Conservation (phyloP, 2,888 invertebrate genomes). For the Diadegma fenestrale region DNA sequence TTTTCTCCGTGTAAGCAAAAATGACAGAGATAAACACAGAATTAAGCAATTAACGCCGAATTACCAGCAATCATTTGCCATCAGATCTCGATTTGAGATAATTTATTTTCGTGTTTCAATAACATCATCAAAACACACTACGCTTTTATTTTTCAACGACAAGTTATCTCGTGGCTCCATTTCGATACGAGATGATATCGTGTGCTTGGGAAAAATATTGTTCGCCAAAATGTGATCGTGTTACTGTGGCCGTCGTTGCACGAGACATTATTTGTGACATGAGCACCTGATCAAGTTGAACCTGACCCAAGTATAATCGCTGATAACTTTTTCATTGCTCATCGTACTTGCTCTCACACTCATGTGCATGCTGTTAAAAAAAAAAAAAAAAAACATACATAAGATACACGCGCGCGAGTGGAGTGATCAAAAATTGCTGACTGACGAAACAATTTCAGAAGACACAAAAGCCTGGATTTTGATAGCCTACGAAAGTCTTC, state of each 20-base stretch:
- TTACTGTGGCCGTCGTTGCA: slow-evolving; percentile 14
- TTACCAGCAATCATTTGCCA: background rate
- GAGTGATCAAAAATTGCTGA: slow-evolving; percentile 38
- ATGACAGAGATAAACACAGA: background rate
- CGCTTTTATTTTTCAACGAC: background rate
- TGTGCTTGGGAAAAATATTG: background rate
- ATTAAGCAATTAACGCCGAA: too few species aligned
- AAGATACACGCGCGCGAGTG: background rate
- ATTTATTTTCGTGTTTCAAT: background rate
- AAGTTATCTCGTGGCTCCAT: background rate
- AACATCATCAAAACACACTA: background rate
- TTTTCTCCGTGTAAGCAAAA: too few species aligned
- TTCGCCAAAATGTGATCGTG: background rate
- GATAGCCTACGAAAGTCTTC: slow-evolving; percentile 21
- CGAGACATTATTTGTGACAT: background rate
- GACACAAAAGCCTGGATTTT: background rate
- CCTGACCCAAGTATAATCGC: slow-evolving; percentile 14
- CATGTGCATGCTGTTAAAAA: background rate
- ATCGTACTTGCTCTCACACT: background rate
- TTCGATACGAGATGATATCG: background rate
- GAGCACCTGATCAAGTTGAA: slow-evolving; percentile 20
- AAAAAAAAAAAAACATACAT: background rate
- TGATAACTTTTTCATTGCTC: slow-evolving; percentile 17
- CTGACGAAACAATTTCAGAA: background rate
- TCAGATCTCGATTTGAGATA: background rate